Percentiles rank a stretch among this genome's conserved stretches.
These are phyloP conservation scores for Girardia tigrina DNA, from an alignment of 2,888 invertebrate species.

Conservation along the genomic window DNA sequence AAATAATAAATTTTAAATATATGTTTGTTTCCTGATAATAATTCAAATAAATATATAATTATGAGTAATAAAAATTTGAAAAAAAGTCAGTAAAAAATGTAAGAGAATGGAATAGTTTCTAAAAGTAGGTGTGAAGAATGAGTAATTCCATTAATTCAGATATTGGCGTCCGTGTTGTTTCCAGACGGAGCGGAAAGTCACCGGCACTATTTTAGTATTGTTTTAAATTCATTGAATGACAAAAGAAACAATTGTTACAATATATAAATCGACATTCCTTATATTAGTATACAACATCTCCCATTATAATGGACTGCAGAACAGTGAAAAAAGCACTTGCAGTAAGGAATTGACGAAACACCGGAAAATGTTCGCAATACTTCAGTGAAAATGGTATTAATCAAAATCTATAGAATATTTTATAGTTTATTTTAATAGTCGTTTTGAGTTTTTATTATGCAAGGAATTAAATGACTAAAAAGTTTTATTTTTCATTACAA, in stretches of 20 bases:
- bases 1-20: too few species aligned
- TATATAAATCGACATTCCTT: not conserved
- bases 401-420: not conserved
- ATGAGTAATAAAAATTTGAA: too few species aligned
- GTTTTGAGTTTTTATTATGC: too few species aligned
- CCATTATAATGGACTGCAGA: not conserved
- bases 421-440: too few species aligned
- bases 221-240: not conserved
- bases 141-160: not conserved
- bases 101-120: too few species aligned
- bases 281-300: not conserved
- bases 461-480: too few species aligned
- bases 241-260: not conserved
- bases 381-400: not conserved
- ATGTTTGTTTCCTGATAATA: too few species aligned
- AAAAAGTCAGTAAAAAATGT: too few species aligned
- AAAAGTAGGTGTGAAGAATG: not conserved
- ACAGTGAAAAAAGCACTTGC: not conserved
- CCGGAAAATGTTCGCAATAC: conserved; percentile 6
- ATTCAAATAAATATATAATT: too few species aligned
- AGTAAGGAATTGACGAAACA: not conserved
- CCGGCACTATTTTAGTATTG: not conserved
- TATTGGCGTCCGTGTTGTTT: not conserved
- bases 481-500: too few species aligned
- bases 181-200: not conserved